A percentile compares a stretch with the other conserved stretches of the same genome.
phyloP scores from a whole-genome alignment of 2,888 invertebrate genomes.

The Stomorhina lunata region DNA sequence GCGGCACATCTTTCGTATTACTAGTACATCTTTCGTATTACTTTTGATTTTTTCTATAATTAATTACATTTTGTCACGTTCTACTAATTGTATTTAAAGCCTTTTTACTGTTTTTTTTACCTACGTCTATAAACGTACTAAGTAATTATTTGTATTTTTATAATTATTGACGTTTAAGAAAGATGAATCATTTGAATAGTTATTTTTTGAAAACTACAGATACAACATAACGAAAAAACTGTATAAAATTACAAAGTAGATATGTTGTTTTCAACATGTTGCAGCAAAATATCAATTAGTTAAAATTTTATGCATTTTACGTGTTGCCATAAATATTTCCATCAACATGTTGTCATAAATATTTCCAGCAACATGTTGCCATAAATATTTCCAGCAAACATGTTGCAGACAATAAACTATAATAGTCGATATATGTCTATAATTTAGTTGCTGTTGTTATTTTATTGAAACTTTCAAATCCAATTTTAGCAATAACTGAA shows the following conservation, averaged over 20 bases:
- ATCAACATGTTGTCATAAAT: not conserved
- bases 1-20: too few species aligned
- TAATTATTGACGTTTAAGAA: slow-evolving; percentile 23
- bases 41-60: slow-evolving; percentile 18
- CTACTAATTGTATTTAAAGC: slow-evolving; percentile 8
- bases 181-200: slow-evolving; percentile 38
- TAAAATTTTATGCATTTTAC: not conserved
- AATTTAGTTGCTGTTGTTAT: too few species aligned
- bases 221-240: not conserved
- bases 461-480: too few species aligned
- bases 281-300: not conserved
- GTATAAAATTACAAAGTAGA: not conserved
- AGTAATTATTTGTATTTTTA: slow-evolving; percentile 1
- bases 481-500: too few species aligned
- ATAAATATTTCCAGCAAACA: too few species aligned
- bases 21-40: too few species aligned
- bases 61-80: slow-evolving; percentile 62
- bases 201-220: not conserved
- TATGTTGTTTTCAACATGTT: not conserved
- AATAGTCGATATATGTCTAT: too few species aligned
- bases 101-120: slow-evolving; percentile 27
- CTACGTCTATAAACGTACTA: slow-evolving; percentile 6
- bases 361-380: too few species aligned
- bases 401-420: too few species aligned
- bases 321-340: not conserved